A percentile compares a stretch with the other conserved stretches of the same genome.
Conservation (phyloP, 2,113 vertebrate species). For the Casuarius casuarius region DNA sequence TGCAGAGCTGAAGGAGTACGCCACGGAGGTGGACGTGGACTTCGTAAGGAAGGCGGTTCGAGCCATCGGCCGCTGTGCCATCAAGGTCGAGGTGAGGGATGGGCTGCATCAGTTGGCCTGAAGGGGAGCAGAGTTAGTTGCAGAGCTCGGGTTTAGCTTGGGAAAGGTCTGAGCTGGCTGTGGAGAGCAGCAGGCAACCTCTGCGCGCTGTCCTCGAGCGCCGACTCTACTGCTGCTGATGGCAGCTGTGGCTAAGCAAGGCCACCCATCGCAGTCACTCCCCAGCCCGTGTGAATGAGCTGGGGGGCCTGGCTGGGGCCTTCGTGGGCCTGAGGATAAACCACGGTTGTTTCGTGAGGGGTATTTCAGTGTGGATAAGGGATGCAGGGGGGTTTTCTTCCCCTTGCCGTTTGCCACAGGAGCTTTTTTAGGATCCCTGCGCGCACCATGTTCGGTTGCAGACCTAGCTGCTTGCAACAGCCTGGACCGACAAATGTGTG, state of each 20-base stretch:
- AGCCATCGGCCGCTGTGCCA: slow-evolving; percentile 97
- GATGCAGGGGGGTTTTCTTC: neutral
- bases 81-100: slow-evolving; percentile 94
- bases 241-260: neutral
- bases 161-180: neutral
- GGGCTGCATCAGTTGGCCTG: neutral
- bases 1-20: slow-evolving; percentile 96
- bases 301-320: neutral
- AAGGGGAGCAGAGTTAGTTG: neutral
- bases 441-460: fast-evolving
- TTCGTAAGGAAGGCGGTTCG: slow-evolving; percentile 96
- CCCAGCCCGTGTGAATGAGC: fast-evolving
- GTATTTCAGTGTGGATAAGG: fast-evolving
- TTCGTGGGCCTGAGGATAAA: neutral
- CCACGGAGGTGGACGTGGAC: slow-evolving; percentile 97
- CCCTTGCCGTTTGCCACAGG: neutral
- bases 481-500: neutral
- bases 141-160: neutral
- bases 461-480: neutral
- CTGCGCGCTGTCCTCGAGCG: neutral
- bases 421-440: neutral
- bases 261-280: neutral
- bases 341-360: fast-evolving
- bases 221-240: fast-evolving
- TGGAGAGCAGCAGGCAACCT: neutral